These are phyloP conservation scores for Azemiops feae DNA, from an alignment of 2,113 vertebrate species.

Conservation along the genomic window DNA sequence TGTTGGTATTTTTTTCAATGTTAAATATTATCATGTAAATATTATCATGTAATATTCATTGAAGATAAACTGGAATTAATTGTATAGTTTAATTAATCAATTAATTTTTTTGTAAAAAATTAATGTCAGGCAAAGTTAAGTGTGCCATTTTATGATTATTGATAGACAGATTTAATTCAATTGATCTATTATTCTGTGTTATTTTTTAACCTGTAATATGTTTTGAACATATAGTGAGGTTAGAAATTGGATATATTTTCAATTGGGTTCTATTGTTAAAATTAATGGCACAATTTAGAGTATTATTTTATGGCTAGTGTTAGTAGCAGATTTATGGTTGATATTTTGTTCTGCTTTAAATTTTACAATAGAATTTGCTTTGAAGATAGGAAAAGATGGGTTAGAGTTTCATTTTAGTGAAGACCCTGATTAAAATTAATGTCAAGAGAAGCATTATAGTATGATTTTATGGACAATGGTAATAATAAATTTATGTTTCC, in stretches of 20 bases:
- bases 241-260: neutral
- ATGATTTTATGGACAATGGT: neutral
- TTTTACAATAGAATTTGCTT: neutral
- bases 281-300: neutral
- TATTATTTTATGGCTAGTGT: neutral
- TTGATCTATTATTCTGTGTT: neutral
- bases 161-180: neutral
- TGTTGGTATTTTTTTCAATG: neutral
- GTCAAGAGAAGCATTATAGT: neutral
- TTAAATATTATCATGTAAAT: neutral
- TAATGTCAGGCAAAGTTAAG: neutral
- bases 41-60: neutral
- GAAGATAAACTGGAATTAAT: neutral
- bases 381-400: neutral
- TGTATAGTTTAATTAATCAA: neutral
- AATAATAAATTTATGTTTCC: neutral
- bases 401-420: neutral
- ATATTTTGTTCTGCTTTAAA: neutral
- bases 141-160: neutral
- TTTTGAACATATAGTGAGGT: neutral
- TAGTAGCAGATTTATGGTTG: neutral
- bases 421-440: neutral
- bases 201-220: neutral
- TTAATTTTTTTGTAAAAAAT: neutral
- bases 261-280: neutral